phyloP scores from a whole-genome alignment of 2,113 vertebrate genomes.

The Dicrurus megarhynchus region DNA sequence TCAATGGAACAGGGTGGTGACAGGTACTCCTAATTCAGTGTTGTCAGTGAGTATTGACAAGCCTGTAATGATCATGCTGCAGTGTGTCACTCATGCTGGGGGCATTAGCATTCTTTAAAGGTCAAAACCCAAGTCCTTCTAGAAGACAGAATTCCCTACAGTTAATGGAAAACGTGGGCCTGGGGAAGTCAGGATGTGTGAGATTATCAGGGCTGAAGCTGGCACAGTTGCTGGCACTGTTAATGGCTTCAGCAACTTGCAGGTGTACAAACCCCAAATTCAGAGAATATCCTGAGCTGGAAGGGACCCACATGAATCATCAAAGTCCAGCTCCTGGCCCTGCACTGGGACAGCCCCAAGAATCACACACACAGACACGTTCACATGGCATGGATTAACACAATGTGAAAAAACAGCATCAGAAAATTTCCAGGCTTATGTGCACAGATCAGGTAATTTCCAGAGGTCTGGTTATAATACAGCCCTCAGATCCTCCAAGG shows the following conservation, averaged over 20 bases:
- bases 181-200: background rate
- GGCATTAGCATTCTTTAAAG: slow-evolving; percentile 87
- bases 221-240: background rate
- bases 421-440: background rate
- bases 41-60: slow-evolving; percentile 86
- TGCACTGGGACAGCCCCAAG: background rate
- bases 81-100: slow-evolving; percentile 75
- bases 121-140: slow-evolving; percentile 74
- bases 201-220: background rate
- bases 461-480: background rate
- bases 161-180: background rate
- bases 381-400: background rate
- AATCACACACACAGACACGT: background rate
- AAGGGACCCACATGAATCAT: background rate
- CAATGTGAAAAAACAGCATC: background rate
- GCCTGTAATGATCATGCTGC: slow-evolving; percentile 77
- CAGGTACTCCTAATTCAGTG: slow-evolving; percentile 79
- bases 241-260: background rate
- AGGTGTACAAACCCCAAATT: background rate
- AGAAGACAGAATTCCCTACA: slow-evolving; percentile 36
- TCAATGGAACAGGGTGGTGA: slow-evolving; percentile 81
- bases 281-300: background rate
- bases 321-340: background rate
- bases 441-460: background rate
- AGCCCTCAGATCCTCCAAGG: background rate